phyloP scores from a whole-genome alignment of 2,797 vertebrate genomes.

The Myripristis murdjan region DNA sequence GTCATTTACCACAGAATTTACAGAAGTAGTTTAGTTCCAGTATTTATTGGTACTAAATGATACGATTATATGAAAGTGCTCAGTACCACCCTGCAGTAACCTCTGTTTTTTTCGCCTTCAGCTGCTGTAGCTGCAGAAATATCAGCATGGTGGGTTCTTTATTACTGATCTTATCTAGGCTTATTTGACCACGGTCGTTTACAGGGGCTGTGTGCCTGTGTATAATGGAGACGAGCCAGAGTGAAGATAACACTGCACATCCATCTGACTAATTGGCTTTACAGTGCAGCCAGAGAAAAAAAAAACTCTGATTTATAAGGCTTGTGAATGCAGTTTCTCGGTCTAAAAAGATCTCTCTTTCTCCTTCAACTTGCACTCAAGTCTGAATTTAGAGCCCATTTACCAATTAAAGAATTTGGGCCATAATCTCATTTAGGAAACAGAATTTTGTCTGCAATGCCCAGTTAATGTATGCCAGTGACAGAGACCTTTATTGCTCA shows the following conservation, averaged over 20 bases:
- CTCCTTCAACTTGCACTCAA: constrained; percentile 42
- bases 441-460: constrained; percentile 21
- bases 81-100: constrained; percentile 14
- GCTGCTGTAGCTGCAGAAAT: constrained; percentile 56
- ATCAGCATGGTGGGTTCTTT: constrained; percentile 57
- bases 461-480: constrained; percentile 20
- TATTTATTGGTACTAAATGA: constrained; percentile 37
- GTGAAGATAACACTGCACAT: constrained; percentile 70
- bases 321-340: constrained; percentile 47
- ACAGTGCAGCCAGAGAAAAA: constrained; percentile 42
- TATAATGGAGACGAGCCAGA: constrained; percentile 60
- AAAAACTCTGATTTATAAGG: constrained; percentile 61
- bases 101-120: constrained; percentile 40
- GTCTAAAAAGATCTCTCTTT: constrained; percentile 57
- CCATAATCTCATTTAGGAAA: constrained; percentile 36
- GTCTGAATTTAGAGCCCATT: constrained; percentile 60
- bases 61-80: constrained; percentile 41
- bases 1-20: constrained; percentile 1
- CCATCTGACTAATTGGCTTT: constrained; percentile 79
- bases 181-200: constrained; percentile 48
- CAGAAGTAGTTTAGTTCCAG: constrained; percentile 19
- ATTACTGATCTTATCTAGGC: constrained; percentile 70
- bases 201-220: constrained; percentile 40
- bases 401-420: constrained; percentile 53
- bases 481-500: constrained; percentile 28